Evolutionary conservation across 2,797 vertebrate species (phyloP).

Genomic region (Characodon lateralis): DNA sequence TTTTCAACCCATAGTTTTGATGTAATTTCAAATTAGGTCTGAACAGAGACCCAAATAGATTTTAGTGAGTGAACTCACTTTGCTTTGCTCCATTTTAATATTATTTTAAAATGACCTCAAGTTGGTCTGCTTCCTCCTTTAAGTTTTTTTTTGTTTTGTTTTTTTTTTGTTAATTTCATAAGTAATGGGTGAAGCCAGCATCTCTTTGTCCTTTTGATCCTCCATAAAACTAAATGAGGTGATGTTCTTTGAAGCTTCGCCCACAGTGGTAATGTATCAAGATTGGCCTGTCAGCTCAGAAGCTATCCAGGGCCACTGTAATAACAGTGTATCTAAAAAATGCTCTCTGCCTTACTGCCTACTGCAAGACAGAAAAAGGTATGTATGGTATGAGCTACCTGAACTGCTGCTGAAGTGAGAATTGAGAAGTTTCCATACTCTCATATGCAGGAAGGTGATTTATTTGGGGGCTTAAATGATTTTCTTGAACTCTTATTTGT

Average conservation of each 20-base stretch:
- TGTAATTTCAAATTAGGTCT: not conserved
- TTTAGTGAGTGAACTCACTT: not conserved
- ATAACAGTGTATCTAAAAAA: slow-evolving; percentile 79
- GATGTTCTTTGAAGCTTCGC: slow-evolving; percentile 55
- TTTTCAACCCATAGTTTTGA: not conserved
- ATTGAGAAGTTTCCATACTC: not conserved
- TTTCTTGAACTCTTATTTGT: slow-evolving; percentile 15
- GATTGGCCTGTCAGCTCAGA: slow-evolving; percentile 52
- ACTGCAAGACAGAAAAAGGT: slow-evolving; percentile 69
- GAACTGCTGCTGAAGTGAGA: slow-evolving; percentile 69
- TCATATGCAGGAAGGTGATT: not conserved
- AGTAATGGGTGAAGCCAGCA: slow-evolving; percentile 3
- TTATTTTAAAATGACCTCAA: not conserved
- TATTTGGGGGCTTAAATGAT: slow-evolving; percentile 35
- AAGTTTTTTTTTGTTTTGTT: no score
- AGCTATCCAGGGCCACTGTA: slow-evolving; percentile 64
- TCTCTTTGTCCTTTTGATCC: slow-evolving; percentile 46
- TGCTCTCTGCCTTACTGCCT: slow-evolving; percentile 73
- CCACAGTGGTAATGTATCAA: slow-evolving; percentile 30
- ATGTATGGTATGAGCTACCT: slow-evolving; percentile 82
- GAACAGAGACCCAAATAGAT: not conserved
- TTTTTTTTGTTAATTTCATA: slow-evolving; percentile 27
- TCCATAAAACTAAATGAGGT: slow-evolving; percentile 40
- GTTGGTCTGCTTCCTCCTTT: not conserved
- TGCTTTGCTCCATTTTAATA: not conserved